Conservation (phyloP, 2,113 vertebrate genomes). For the Phaethon lepturus region DNA sequence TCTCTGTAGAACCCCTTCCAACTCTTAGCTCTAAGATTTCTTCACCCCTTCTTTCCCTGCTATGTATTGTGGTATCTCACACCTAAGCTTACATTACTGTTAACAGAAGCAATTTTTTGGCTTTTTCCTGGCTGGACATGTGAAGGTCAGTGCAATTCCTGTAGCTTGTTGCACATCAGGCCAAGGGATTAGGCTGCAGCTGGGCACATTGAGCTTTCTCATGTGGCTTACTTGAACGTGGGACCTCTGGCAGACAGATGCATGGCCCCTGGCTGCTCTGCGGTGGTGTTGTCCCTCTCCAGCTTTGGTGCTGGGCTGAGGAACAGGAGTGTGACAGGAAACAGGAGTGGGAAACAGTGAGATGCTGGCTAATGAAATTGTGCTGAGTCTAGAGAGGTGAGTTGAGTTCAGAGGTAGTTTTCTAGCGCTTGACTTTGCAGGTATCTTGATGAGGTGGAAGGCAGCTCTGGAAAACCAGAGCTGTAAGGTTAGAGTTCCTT, state of each 20-base stretch:
- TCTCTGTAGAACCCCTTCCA: neutral
- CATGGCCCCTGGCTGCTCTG: accelerated
- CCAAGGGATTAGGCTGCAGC: neutral
- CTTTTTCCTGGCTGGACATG: neutral
- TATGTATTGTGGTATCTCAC: neutral
- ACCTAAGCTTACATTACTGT: neutral
- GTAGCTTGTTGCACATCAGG: too few relatives aligned
- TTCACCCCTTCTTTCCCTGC: neutral
- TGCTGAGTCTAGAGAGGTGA: neutral
- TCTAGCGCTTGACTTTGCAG: neutral
- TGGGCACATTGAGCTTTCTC: neutral
- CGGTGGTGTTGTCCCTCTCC: neutral
- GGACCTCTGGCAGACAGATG: neutral
- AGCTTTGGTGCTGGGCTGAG: neutral
- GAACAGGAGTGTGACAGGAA: neutral
- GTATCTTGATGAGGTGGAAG: neutral
- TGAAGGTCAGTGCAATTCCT: neutral
- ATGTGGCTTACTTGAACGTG: neutral
- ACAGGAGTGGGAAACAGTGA: neutral
- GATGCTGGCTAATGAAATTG: neutral
- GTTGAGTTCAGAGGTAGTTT: neutral
- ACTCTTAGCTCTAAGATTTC: neutral
- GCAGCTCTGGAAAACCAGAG: neutral
- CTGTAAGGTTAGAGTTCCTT: neutral
- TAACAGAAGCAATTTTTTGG: neutral